Evolutionary conservation across 2,888 invertebrate genomes (phyloP).

Genomic region (Ceraclea dissimilis): DNA sequence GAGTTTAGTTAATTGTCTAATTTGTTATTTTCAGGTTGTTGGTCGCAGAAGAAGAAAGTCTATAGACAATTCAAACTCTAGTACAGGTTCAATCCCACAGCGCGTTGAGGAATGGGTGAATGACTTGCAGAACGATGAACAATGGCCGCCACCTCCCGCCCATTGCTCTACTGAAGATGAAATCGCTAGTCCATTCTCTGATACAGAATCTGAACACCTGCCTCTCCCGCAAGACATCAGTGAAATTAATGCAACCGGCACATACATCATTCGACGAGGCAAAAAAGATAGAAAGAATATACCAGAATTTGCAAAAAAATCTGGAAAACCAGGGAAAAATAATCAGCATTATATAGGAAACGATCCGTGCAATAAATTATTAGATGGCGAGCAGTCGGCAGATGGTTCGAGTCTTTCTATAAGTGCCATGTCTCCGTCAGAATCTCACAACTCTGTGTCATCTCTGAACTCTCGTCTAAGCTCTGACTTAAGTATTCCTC

Average conservation of each 20-base stretch:
- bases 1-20: background rate
- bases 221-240: conserved; percentile 32
- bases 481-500: conserved; percentile 54
- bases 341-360: conserved; percentile 22
- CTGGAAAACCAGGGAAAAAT: conserved; percentile 30
- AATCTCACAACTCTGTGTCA: conserved; percentile 31
- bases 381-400: conserved; percentile 44
- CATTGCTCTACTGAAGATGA: conserved; percentile 59
- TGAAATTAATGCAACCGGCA: conserved; percentile 51
- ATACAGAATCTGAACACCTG: conserved; percentile 39
- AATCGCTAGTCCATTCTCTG: conserved; percentile 62
- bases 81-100: conserved; percentile 66
- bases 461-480: conserved; percentile 57
- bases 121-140: conserved; percentile 44
- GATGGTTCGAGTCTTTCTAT: conserved; percentile 47
- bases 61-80: conserved; percentile 54
- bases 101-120: conserved; percentile 53
- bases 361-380: conserved; percentile 35
- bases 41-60: conserved; percentile 50
- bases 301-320: conserved; percentile 49
- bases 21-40: conserved; percentile 43
- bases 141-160: conserved; percentile 72
- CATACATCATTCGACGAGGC: conserved; percentile 74
- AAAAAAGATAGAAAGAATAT: conserved; percentile 61
- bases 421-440: conserved; percentile 46